Evolutionary conservation across 2,797 vertebrate species (phyloP), one percentile per base, ranked within the genome.

Genomic region (Pantherophis alleghaniensis): DNA sequence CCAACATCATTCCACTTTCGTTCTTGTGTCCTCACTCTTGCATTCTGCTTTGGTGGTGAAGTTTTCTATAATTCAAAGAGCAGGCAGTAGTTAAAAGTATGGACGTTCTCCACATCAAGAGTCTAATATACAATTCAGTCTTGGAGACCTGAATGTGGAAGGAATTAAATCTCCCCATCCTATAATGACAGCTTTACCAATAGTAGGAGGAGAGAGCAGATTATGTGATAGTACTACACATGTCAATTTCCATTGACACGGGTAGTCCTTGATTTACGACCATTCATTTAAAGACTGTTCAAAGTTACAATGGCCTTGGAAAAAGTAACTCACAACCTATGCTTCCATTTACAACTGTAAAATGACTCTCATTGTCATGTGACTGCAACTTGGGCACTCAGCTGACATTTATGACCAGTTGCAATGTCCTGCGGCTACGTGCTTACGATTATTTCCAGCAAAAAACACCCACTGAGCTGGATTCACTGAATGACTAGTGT

Each of bases 1-100:
- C 99, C 99, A 7, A 99, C 99, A 87, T 99, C 99, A 28, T 98
- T 99, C 99, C 99, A 99, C 74, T 96, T 96, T 1, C 97, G 97
- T n/a, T 98, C 98, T 88, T 97, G 96, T 61, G 92, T 92, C 97
- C 97, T 98, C 92, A 96, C 93, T 0, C 94, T 90, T n/a, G 96
- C 88, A 24, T 92, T 93, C 93, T 97, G 96, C 79, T 95, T 97
- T 90, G 95, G 95, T 32, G 96, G 93, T 87, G 91, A 95, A 94
- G 97, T 95, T 96, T 97, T 98, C 98, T 98, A 95, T 94, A 92
- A 86, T 96, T 93, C 96, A 95, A 97, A 96, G 93, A 96, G 97
- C 74, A 96, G 0, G 0, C 95, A 95, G 18, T 28, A 7, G 32
- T 91, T 91, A 93, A 51, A 66, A 57, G 11, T 63, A 66, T 51